phyloP scores from a whole-genome alignment of 2,113 vertebrate genomes.

The Melanostigma gelatinosum region DNA sequence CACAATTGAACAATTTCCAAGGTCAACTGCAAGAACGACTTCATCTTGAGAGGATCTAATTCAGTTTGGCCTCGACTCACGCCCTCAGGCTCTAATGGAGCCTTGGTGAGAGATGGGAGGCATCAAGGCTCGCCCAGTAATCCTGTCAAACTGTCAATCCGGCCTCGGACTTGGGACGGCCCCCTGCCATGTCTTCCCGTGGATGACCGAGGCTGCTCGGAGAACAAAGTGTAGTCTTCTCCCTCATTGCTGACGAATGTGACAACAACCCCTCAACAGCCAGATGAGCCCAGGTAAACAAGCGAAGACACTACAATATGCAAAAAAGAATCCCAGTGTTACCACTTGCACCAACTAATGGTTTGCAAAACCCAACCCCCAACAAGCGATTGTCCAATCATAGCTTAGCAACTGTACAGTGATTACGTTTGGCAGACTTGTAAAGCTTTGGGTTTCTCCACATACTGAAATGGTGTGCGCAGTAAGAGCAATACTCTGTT shows the following conservation, averaged over 20 bases:
- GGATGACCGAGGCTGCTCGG: background rate
- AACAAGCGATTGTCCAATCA: background rate
- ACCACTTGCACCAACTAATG: background rate
- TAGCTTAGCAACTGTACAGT: background rate
- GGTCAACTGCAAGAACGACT: constrained; percentile 60
- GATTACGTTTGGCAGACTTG: background rate
- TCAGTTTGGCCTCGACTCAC: constrained; percentile 54
- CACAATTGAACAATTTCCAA: constrained; percentile 60
- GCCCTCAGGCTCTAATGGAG: constrained; percentile 25
- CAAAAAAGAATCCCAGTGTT: background rate
- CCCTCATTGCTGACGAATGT: background rate
- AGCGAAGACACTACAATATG: background rate
- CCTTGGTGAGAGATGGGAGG: constrained; percentile 33
- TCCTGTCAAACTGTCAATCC: constrained; percentile 50
- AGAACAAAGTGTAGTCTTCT: background rate
- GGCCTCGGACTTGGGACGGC: background rate
- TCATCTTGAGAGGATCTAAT: constrained; percentile 58
- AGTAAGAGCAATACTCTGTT: too few species aligned
- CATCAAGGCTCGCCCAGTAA: constrained; percentile 23
- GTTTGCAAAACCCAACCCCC: background rate
- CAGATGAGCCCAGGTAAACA: background rate
- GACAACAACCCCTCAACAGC: background rate
- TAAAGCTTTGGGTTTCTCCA: background rate
- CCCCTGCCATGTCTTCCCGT: background rate
- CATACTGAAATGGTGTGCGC: too few species aligned